Evolutionary conservation across 2,797 vertebrate species (phyloP).

Genomic region (Lepus oiostolus): DNA sequence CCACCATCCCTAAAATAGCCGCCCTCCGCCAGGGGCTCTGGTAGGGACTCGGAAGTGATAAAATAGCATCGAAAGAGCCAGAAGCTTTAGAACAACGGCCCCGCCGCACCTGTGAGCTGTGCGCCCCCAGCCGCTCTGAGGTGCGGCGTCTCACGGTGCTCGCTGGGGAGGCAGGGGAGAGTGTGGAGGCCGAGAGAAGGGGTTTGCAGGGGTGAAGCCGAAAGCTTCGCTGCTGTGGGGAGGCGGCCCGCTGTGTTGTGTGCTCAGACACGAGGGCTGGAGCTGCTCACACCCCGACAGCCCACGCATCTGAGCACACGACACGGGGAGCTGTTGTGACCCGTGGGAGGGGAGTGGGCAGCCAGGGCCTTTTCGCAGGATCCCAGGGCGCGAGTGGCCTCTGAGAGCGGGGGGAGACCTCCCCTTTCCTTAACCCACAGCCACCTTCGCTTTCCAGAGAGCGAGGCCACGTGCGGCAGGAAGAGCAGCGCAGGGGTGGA

Average conservation of each 20-base stretch:
- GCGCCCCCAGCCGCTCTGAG: fast-evolving
- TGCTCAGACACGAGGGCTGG: neutral
- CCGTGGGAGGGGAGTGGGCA: too few relatives aligned
- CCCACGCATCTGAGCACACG: too few relatives aligned
- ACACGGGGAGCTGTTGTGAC: too few relatives aligned
- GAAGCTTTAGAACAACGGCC: neutral
- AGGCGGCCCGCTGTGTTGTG: neutral
- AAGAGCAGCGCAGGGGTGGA: neutral
- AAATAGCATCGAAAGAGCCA: neutral
- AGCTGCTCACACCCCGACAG: neutral
- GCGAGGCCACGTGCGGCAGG: neutral
- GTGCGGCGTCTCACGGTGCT: fast-evolving
- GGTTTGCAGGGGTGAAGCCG: neutral
- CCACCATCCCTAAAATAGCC: neutral
- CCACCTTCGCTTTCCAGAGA: neutral
- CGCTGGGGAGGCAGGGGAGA: neutral
- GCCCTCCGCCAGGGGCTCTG: neutral
- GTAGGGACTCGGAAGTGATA: neutral
- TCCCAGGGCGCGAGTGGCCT: neutral
- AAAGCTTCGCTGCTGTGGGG: fast-evolving
- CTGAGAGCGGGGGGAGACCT: neutral
- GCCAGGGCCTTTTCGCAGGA: neutral
- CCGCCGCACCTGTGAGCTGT: neutral
- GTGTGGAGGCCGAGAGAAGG: neutral
- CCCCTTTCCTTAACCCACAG: too few relatives aligned